Evolutionary conservation across 2,797 vertebrate genomes (phyloP), one percentile per base, ranked within the genome.

Genomic region (Esox masquinongy): DNA sequence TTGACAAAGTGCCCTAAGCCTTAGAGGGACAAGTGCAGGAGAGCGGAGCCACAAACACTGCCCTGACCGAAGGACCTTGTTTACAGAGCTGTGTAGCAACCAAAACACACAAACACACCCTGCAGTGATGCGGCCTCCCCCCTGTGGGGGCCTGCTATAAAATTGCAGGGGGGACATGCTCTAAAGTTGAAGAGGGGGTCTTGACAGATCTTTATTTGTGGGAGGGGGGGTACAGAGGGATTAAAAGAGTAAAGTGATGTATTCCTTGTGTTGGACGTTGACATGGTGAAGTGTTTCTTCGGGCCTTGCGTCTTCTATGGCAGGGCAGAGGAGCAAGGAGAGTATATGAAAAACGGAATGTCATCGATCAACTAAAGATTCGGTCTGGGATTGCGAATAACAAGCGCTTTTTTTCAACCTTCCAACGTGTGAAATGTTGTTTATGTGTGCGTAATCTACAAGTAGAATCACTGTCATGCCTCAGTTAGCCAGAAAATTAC

Each of bases 71-170:
- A 77, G 80, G 82, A 77, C 83, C 36, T 49, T 87, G 79, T 85
- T 91, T 90, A 88, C 80, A 79, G 0, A 86, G 82, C 77, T 80
- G 81, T 88, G 86, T 88, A 86, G 83, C 88, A 81, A 85, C 74
- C 88, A 85, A 86, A 92, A 83, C 83, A 90, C 82, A 87, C 91
- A 92, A 87, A 86, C 83, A 80, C 83, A 84, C 74, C 85, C 82
- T 73, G 53, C 75, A 70, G 85, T 87, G 80, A 72, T 43, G 75
- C 83, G 75, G 79, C 83, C 76, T 70, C 76, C 83, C 75, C 70
- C 63, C 73, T 76, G 26, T 86, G 83, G 80, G 85, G 79, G 73
- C 6, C 14, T 3, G 26, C 61, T 64, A 7, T 29, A 26, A 24
- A 31, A 26, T 31, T 22, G 36, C 36, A 43, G 36, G 67, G 67